Percentiles rank a stretch among this genome's conserved stretches.
Evolutionary conservation across 2,797 vertebrate genomes (phyloP).

Genomic region (Catharus ustulatus): DNA sequence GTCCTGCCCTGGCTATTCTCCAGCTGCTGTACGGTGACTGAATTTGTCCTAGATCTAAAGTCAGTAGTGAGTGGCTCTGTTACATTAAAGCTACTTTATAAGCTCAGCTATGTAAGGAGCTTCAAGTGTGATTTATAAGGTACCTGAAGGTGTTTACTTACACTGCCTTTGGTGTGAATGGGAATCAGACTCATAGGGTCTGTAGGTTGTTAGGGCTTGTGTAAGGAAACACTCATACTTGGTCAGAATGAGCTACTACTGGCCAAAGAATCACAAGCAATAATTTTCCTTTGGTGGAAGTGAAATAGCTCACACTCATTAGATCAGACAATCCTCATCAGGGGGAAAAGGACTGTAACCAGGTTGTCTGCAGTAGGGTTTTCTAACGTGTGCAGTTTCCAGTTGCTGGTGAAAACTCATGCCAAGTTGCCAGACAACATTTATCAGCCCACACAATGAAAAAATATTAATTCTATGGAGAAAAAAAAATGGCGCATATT

Average conservation of each 20-base stretch:
- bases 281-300: background rate
- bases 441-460: conserved; percentile 10
- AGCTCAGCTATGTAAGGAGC: background rate
- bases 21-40: background rate
- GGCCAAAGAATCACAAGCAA: conserved; percentile 2
- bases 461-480: background rate
- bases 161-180: background rate
- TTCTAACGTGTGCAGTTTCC: background rate
- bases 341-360: background rate
- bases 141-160: background rate
- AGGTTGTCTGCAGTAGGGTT: background rate
- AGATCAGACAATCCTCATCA: background rate
- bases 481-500: background rate
- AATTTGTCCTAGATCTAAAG: background rate
- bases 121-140: background rate
- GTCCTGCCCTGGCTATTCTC: background rate
- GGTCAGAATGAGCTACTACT: background rate
- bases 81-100: background rate
- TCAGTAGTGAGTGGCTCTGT: background rate
- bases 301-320: conserved; percentile 38
- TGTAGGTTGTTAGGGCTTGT: background rate
- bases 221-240: background rate
- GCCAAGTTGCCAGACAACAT: conserved; percentile 15
- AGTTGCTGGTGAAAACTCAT: conserved; percentile 7
- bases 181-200: background rate